Evolutionary conservation across 1,140 invertebrate genomes (phyloP).

Genomic region (Zaprionus camerounensis): DNA sequence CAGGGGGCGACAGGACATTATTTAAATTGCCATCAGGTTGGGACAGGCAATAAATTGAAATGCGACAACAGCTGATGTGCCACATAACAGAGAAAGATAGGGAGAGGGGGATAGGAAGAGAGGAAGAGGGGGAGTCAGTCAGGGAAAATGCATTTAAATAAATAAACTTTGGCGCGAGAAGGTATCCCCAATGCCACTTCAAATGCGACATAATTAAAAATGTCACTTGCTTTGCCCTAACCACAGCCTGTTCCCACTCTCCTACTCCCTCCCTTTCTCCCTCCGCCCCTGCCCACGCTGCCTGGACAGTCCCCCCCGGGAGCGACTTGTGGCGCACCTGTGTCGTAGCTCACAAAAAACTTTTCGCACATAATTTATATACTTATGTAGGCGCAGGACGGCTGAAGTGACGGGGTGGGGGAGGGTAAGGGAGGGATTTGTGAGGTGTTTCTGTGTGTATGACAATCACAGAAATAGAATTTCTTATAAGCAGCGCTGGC

Average conservation of each 20-base stretch:
- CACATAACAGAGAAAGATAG: neutral
- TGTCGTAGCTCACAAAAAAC: slow-evolving; percentile 39
- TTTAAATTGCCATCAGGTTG: slow-evolving; percentile 60
- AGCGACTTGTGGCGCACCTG: slow-evolving; percentile 40
- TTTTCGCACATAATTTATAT: slow-evolving; percentile 58
- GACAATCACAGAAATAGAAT: slow-evolving; percentile 63
- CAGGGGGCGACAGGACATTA: slow-evolving; percentile 43
- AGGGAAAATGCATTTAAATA: slow-evolving; percentile 51
- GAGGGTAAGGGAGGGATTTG: neutral
- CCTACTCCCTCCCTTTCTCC: neutral
- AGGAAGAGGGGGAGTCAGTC: too few relatives aligned
- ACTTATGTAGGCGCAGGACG: slow-evolving; percentile 13
- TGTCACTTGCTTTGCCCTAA: slow-evolving; percentile 43
- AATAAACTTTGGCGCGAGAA: slow-evolving; percentile 30
- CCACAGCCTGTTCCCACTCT: neutral
- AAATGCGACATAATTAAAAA: slow-evolving; percentile 60
- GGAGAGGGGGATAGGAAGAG: neutral
- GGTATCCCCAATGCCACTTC: slow-evolving; percentile 20
- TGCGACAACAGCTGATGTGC: slow-evolving; percentile 42
- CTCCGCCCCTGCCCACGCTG: neutral
- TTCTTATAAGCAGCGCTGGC: slow-evolving; percentile 43
- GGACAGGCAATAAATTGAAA: slow-evolving; percentile 60
- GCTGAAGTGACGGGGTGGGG: neutral
- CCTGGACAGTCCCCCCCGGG: slow-evolving; percentile 13
- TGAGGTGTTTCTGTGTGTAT: slow-evolving; percentile 21